Evolutionary conservation across 2,113 vertebrate genomes (phyloP).

Genomic region (Sakesphorus luctuosus): DNA sequence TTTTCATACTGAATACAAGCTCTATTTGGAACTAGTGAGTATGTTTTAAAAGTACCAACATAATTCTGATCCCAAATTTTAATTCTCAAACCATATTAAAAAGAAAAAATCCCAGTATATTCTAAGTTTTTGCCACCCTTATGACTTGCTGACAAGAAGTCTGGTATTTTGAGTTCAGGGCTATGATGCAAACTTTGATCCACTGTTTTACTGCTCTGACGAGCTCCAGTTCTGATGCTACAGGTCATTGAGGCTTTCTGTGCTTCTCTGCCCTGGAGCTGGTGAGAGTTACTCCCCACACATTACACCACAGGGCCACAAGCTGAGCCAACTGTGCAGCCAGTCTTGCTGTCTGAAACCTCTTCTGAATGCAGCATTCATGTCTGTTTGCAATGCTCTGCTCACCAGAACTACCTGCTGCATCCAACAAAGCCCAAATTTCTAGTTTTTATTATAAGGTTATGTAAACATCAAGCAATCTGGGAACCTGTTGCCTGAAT

Average conservation of each 20-base stretch:
- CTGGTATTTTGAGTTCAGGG: background rate
- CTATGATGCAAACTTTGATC: background rate
- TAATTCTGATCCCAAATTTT: background rate
- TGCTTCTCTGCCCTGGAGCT: background rate
- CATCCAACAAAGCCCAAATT: background rate
- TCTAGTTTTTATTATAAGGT: background rate
- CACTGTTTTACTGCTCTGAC: background rate
- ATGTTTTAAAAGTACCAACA: background rate
- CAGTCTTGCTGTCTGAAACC: background rate
- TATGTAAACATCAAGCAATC: background rate
- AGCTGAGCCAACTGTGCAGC: background rate
- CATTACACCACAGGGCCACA: background rate
- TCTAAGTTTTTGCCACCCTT: background rate
- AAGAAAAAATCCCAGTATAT: background rate
- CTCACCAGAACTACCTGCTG: background rate
- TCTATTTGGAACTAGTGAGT: background rate
- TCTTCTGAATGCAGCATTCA: background rate
- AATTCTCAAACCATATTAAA: background rate
- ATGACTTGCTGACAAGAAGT: background rate
- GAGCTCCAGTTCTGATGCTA: background rate
- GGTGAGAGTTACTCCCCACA: background rate
- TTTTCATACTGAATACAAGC: background rate
- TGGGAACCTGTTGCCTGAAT: background rate
- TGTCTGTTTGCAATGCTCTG: background rate
- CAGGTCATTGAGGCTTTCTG: background rate